These are phyloP conservation scores for Trypoxylon attenuatum DNA, from an alignment of 2,888 invertebrate genomes.

Conservation along the genomic window DNA sequence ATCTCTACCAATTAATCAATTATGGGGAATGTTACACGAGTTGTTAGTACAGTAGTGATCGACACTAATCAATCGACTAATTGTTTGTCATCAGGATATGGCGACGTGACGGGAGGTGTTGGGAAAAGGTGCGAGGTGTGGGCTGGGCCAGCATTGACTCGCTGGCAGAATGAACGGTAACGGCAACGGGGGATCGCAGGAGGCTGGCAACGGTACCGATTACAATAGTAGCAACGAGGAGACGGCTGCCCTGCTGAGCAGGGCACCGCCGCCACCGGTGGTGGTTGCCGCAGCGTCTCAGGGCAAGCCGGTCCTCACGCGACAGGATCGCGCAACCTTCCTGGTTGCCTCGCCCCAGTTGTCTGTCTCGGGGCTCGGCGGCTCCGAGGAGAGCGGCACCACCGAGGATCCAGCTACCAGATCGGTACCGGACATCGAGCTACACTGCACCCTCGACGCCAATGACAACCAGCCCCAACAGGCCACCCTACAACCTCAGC, in stretches of 20 bases:
- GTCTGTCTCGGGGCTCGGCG: constrained; percentile 81
- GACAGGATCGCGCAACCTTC: constrained; percentile 90
- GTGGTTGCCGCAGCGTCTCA: constrained; percentile 65
- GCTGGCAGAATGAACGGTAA: constrained; percentile 67
- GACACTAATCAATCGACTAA: too few species aligned
- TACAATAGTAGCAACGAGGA: constrained; percentile 83
- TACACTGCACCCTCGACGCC: constrained; percentile 82
- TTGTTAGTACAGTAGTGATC: too few species aligned
- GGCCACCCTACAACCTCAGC: constrained; percentile 64
- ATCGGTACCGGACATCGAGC: constrained; percentile 88
- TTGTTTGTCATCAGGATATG: constrained; percentile 11
- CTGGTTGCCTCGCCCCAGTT: constrained; percentile 82
- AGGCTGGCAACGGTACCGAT: constrained; percentile 67
- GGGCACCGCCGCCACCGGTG: constrained; percentile 77
- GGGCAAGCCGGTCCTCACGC: constrained; percentile 86
- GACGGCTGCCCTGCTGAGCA: constrained; percentile 86
- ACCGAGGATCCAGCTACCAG: constrained; percentile 83
- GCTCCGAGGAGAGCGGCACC: constrained; percentile 86
- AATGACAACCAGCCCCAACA: constrained; percentile 70
- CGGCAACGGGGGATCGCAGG: constrained; percentile 66
- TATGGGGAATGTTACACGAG: too few species aligned
- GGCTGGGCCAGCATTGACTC: too few species aligned
- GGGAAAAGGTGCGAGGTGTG: too few species aligned
- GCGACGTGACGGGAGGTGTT: constrained; percentile 30
- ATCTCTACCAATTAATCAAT: too few species aligned